Percentiles rank a stretch among this genome's conserved stretches.
Conservation (phyloP, 1,140 invertebrate genomes). For the Arctopsyche grandis region DNA sequence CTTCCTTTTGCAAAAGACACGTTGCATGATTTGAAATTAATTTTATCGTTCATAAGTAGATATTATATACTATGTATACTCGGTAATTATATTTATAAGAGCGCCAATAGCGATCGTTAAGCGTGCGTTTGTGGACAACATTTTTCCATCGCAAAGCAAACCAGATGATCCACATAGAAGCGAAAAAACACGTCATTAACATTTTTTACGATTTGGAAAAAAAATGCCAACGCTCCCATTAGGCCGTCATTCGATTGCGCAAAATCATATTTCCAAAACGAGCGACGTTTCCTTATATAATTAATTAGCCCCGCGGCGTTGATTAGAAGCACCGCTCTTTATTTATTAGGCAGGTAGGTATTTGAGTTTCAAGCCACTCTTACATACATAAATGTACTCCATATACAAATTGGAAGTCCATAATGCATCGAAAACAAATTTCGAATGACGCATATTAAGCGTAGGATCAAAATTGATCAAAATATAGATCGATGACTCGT, state of each 20-base stretch:
- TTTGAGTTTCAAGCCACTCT: neutral
- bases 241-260: constrained; percentile 21
- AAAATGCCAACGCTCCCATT: constrained; percentile 22
- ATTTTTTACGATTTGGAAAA: constrained; percentile 35
- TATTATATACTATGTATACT: neutral
- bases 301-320: constrained; percentile 11
- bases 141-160: neutral
- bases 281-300: constrained; percentile 36
- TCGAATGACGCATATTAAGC: no score
- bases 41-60: neutral
- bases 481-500: no score
- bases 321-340: neutral
- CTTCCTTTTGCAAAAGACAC: neutral
- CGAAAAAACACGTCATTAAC: constrained; percentile 23
- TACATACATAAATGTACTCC: neutral
- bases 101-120: neutral
- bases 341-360: neutral
- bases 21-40: no score
- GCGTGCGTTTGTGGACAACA: neutral
- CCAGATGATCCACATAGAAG: constrained; percentile 35
- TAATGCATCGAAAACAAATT: no score
- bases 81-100: neutral
- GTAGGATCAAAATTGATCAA: no score
- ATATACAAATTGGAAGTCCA: neutral
- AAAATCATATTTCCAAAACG: constrained; percentile 39